A percentile compares a stretch with the other conserved stretches of the same genome.
Conservation (phyloP, 2,797 vertebrate genomes). For the Euthynnus affinis region DNA sequence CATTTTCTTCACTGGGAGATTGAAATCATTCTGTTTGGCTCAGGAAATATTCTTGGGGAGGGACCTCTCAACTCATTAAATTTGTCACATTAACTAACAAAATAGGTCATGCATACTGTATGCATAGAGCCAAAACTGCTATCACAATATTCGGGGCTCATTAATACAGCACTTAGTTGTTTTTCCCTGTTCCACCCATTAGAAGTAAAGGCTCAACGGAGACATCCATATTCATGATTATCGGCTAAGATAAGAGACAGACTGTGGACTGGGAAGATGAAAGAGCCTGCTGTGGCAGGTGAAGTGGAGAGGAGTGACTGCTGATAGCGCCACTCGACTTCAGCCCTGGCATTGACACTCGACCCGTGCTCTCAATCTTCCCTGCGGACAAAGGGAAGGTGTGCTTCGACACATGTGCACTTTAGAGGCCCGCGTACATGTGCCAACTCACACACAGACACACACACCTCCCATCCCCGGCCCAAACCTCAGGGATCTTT, state of each 20-base stretch:
- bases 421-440: constrained; percentile 3
- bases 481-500: constrained; percentile 30
- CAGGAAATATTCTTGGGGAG: constrained; percentile 36
- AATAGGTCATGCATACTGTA: constrained; percentile 60
- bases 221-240: constrained; percentile 79
- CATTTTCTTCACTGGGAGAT: constrained; percentile 33
- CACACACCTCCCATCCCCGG: constrained; percentile 20
- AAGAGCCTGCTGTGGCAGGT: constrained; percentile 84
- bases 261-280: constrained; percentile 72
- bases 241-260: constrained; percentile 56
- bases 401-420: constrained; percentile 15
- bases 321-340: constrained; percentile 60
- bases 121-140: constrained; percentile 60
- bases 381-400: constrained; percentile 38
- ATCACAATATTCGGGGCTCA: constrained; percentile 58
- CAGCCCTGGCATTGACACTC: constrained; percentile 58
- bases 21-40: constrained; percentile 33
- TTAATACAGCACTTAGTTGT: constrained; percentile 71
- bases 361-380: constrained; percentile 49
- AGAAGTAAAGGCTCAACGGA: constrained; percentile 52
- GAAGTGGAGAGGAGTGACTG: constrained; percentile 69
- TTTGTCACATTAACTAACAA: constrained; percentile 68
- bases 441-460: not conserved
- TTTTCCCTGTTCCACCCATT: constrained; percentile 53
- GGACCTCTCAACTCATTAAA: constrained; percentile 45